Evolutionary conservation across 2,888 invertebrate species (phyloP), one percentile per base, ranked within the genome.

Genomic region (Thalpophila matura): DNA sequence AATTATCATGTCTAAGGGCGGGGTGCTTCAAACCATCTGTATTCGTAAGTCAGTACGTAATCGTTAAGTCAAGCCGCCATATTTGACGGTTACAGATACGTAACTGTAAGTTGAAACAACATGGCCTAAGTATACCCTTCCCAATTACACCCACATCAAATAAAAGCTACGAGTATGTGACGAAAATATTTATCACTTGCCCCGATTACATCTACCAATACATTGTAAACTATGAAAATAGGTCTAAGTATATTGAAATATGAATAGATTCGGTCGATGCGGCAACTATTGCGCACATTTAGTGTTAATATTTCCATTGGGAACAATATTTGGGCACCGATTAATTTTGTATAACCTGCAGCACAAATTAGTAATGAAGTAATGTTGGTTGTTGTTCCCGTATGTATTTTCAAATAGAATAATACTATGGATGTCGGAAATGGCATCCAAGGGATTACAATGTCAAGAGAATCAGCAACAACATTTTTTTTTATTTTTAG

Each of bases 221-320:
- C n/a, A 43, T 55, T 16, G 7, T 20, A 3, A 14, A 6, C 3
- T 50, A 35, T 18, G 42, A 26, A 67, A 35, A 54, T 38, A n/a
- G 16, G 4, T 43, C 12, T 7, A 24, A 14, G n/a, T 42, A 12
- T 33, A 29, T 31, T 43, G 14, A 7, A 46, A 72, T 49, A 51
- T 37, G 9, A 62, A 31, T 42, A 53, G 7, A 20, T 18, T 37
- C 5, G 43, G 33, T 58, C 45, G 37, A 60, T 58, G 55, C 29
- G 12, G 27, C 29, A 38, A 20, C 42, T 33, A 33, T 12, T 38
- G 18, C 38, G 35, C 4, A 29, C 16, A 55, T 35, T 56, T 58
- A 43, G 14, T n/a, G 35, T 24, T 64, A 40, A 61, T 40, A 54
- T 61, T 54, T 40, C 58, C 53, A 31, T 22, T 38, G 55, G 22